Base-by-base conservation (phyloP, 2,113 vertebrate genomes). In the Callithrix jacchus region DNA sequence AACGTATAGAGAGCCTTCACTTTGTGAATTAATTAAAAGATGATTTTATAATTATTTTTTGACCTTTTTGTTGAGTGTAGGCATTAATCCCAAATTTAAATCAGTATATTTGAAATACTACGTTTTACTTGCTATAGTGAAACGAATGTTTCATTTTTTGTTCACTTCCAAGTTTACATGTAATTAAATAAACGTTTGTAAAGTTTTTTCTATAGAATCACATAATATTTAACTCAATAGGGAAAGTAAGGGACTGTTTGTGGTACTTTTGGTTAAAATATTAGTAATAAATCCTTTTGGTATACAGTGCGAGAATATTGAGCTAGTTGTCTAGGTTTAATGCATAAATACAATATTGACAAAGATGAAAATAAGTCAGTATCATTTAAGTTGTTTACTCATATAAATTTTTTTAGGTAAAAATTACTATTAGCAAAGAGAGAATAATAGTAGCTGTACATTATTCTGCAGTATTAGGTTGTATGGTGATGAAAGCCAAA, bases 11-110 rank as follows among this genome's bases (percentile, higher is more conserved):
- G n/a, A 85, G 23, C 2, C 8, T 93, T 95, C 32, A 83, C 32
- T 74, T 83, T 88, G 20, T 52, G 61, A 92, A 86, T 83, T 91
- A 92, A 85, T 96, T 94, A 93, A 81, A 93, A 96, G 45, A 85
- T 95, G 68, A 56, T 84, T 97, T 87, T 91, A 61, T 90, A 80
- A 80, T 9, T 87, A 37, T 16, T 58, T 54, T 87, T 97, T 94
- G 35, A 49, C 56, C 86, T 91, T 77, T 91, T 85, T 32, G 47
- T 95, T 94, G 35, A 52, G 8, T 49, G 87, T 77, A 61, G n/a
- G 32, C n/a, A 58, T 79, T 97, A 79, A 77, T 68, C 1, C 8
- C 47, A 94, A 74, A 37, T 93, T 94, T 91, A 94, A 91, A 76
- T 80, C n/a, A 85, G 45, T 88, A 47, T 88, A 73, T 88, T 85